phyloP scores from a whole-genome alignment of 2,797 vertebrate genomes.

The Falco peregrinus region DNA sequence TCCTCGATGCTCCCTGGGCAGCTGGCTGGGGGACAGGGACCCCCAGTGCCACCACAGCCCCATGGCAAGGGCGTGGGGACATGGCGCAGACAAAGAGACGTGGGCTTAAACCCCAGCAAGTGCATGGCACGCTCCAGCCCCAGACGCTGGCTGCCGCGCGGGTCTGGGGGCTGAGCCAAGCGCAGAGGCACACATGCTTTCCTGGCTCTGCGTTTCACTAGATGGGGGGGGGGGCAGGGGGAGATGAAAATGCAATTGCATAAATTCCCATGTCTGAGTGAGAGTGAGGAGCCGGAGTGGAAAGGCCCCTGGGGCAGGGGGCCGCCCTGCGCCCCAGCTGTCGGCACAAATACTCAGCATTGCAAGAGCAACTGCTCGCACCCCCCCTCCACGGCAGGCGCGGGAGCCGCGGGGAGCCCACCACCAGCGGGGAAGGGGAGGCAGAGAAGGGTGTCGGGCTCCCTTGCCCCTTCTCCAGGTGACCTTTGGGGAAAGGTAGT shows the following conservation, averaged over 20 bases:
- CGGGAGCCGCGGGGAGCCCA: background rate
- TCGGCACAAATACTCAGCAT: background rate
- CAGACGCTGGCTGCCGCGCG: accelerated
- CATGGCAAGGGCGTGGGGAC: background rate
- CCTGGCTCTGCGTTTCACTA: background rate
- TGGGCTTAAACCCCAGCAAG: background rate
- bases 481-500: background rate
- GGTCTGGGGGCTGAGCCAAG: background rate
- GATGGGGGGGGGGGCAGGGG: background rate
- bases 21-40: background rate
- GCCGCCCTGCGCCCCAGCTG: background rate
- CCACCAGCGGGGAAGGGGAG: background rate
- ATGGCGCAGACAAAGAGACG: accelerated
- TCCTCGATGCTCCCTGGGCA: background rate
- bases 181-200: background rate
- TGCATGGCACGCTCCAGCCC: background rate
- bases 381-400: background rate
- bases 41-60: background rate
- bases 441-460: background rate
- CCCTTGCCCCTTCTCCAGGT: background rate
- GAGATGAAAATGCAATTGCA: background rate
- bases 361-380: background rate
- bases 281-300: accelerated
- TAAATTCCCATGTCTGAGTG: background rate
- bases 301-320: background rate